Evolutionary conservation across 2,113 vertebrate species (phyloP).

Genomic region (Rutilus rutilus): DNA sequence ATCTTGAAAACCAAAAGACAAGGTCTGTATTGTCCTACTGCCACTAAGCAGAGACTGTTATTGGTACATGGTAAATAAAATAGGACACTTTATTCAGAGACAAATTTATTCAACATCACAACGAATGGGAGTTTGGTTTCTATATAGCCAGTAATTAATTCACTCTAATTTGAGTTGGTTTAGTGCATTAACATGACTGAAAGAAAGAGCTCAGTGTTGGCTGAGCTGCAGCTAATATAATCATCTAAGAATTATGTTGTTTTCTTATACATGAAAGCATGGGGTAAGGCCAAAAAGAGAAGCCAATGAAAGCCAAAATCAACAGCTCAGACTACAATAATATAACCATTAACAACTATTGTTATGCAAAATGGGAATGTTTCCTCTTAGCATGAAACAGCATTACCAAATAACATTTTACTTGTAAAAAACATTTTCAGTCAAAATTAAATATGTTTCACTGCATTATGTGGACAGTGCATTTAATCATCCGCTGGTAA

Average conservation of each 20-base stretch:
- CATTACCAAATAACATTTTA: constrained; percentile 1
- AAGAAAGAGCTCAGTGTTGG: constrained; percentile 16
- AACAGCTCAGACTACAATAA: constrained; percentile 38
- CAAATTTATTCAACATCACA: constrained; percentile 8
- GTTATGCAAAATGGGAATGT: constrained; percentile 19
- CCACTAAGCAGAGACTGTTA: constrained; percentile 40
- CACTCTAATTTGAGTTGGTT: constrained; percentile 6
- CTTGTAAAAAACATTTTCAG: neutral
- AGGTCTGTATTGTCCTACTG: constrained; percentile 19
- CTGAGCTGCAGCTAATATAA: constrained; percentile 16
- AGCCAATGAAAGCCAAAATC: constrained; percentile 23
- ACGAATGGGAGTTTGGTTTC: constrained; percentile 12
- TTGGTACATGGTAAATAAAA: constrained; percentile 50
- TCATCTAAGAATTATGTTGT: constrained; percentile 1
- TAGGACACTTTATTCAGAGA: constrained; percentile 37
- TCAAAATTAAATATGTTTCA: neutral
- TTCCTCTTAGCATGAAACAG: constrained; percentile 21
- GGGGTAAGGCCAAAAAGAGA: constrained; percentile 40
- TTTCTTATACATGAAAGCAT: constrained; percentile 31
- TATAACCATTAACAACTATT: neutral
- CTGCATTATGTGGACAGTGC: constrained; percentile 9
- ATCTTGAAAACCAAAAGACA: constrained; percentile 20
- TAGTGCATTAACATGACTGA: neutral
- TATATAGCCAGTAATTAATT: constrained; percentile 3
- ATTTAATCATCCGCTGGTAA: constrained; percentile 54